Conservation (phyloP, 92 coral and sea anemone species). For the Micromussa lordhowensis region DNA sequence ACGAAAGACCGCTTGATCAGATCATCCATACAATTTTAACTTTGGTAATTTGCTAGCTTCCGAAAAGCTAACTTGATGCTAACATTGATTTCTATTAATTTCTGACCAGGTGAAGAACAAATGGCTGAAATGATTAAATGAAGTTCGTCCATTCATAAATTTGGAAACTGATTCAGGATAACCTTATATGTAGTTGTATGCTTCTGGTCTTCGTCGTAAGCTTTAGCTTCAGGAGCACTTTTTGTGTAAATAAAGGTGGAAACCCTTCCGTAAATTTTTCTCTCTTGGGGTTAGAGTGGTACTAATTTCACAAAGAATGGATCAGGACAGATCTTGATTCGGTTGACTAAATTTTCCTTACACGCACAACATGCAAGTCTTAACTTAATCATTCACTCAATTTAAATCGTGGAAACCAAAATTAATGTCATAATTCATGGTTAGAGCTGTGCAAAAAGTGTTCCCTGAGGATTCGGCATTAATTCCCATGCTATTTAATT, state of each 20-base stretch:
- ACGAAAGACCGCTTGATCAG: not conserved
- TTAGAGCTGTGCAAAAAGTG: no score
- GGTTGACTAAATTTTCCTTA: no score
- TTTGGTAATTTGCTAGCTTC: not conserved
- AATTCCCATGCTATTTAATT: conserved; percentile 4
- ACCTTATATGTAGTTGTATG: not conserved
- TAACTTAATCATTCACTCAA: not conserved
- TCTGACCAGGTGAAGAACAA: conserved; percentile 10
- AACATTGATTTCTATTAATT: not conserved
- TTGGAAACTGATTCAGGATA: conserved; percentile 8
- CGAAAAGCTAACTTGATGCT: not conserved
- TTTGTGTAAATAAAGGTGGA: conserved; percentile 14
- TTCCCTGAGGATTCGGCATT: no score
- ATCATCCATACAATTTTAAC: no score
- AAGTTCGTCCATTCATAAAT: conserved; percentile 20
- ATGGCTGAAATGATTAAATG: conserved; percentile 10
- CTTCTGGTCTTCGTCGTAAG: not conserved
- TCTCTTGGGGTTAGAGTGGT: conserved; percentile 7
- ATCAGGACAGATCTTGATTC: no score
- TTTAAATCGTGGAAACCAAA: no score
- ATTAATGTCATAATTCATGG: no score
- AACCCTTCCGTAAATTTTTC: conserved; percentile 10
- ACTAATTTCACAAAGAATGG: not conserved
- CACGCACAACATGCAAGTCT: no score
- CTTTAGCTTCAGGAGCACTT: not conserved